Evolutionary conservation across 2,113 vertebrate genomes (phyloP), one percentile per base, ranked within the genome.

Genomic region (Onychostoma macrolepis): DNA sequence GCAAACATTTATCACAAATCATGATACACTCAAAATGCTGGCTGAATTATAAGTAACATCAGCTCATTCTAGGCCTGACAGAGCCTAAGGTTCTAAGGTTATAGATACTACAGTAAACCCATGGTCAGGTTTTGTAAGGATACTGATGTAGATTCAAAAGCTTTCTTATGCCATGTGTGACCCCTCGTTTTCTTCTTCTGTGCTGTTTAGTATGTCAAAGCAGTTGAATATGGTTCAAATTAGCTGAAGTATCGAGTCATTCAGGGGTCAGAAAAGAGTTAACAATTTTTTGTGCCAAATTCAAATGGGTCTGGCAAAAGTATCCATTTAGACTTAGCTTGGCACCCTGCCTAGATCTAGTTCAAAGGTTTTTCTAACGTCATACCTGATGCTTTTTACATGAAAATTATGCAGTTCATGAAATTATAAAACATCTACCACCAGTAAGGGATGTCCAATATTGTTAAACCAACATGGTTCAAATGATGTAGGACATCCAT

Each of bases 51-150:
- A 7, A 43, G 11, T 41, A 8, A 41, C 69, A 75, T n/a, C 11
- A 75, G 72, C 38, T 75, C 41, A 45, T 45, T n/a, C 41, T 3
- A 75, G 71, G 71, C 38, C 71, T 75, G 71, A 13, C 71, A 75
- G 36, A 71, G 30, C 69, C 36, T 38, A 19, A 10, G 17, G 21
- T 4, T 3, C 33, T 24, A 38, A 71, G 17, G 30, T 36, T 69
- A 24, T 38, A 43, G 12, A 75, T 45, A 26, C 24, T 75, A 43
- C 6, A 15, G 24, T 15, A 43, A 26, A 75, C 41, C 38, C 38
- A n/a, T 45, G 21, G 36, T 45, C 2, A 26, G 3, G n/a, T 43
- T 74, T 74, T 41, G 33, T 12, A 72, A 72, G 12, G 72, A 26
- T 45, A 10, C n/a, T 26, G 6, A 45, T 6, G 28, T 28, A 28